These are phyloP conservation scores for Melanerpes aurifrons DNA, from an alignment of 2,113 vertebrate species.

Conservation along the genomic window DNA sequence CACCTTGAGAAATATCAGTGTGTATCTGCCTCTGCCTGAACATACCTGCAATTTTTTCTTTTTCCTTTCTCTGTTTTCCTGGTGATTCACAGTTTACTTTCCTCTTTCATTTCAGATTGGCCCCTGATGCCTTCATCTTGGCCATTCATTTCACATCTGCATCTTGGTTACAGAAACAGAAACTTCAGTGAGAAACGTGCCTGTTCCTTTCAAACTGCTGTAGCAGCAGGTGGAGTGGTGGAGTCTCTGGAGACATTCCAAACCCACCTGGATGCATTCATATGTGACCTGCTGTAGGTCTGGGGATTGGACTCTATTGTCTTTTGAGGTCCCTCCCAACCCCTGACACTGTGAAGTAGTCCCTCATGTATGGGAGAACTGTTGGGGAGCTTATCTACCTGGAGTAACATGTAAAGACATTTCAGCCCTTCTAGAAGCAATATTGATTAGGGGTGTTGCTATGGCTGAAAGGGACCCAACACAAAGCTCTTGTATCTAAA, in stretches of 20 bases:
- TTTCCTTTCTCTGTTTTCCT: background rate
- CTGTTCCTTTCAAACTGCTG: background rate
- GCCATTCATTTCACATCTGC: background rate
- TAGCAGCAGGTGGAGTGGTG: background rate
- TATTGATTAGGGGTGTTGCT: background rate
- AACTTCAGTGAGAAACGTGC: background rate
- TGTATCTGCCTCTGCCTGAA: background rate
- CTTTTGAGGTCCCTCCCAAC: no score
- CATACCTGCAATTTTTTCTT: background rate
- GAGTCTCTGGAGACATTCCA: no score
- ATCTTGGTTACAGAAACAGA: background rate
- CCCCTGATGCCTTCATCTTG: background rate
- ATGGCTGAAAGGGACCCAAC: fast-evolving
- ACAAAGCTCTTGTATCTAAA: background rate
- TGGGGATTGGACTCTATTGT: no score
- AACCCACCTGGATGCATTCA: no score
- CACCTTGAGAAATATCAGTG: constrained; percentile 66
- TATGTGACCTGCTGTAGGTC: no score
- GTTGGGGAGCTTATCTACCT: background rate
- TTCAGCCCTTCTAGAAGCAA: background rate
- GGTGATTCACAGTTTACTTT: constrained; percentile 38
- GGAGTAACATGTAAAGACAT: background rate
- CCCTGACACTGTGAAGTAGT: background rate
- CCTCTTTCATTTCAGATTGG: background rate
- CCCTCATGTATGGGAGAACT: background rate